phyloP scores from a whole-genome alignment of 2,797 vertebrate species.

The Urocyon cinereoargenteus region DNA sequence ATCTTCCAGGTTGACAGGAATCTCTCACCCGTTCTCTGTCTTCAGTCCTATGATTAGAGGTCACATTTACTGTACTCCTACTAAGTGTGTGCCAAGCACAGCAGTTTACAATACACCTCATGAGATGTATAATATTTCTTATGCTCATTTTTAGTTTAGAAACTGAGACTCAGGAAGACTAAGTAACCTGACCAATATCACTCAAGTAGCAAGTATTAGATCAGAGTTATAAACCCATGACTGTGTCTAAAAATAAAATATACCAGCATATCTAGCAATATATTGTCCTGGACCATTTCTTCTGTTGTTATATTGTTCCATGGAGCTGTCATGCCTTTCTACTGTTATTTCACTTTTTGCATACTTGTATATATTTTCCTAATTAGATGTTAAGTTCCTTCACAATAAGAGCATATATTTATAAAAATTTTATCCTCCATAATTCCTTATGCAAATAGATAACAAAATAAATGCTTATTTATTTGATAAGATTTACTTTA shows the following conservation, averaged over 20 bases:
- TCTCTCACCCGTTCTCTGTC: not conserved
- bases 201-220: not conserved
- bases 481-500: slow-evolving; percentile 29
- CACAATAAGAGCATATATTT: not conserved
- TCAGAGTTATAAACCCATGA: not conserved
- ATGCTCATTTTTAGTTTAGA: slow-evolving; percentile 13
- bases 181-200: not conserved
- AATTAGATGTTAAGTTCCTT: not conserved
- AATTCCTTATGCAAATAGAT: not conserved
- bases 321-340: not conserved
- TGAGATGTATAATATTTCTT: not conserved
- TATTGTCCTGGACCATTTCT: not conserved
- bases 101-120: not conserved
- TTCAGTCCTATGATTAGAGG: not conserved
- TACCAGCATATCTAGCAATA: not conserved
- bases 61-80: not conserved
- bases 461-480: not conserved
- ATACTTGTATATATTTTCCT: not conserved
- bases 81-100: not conserved
- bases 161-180: not conserved
- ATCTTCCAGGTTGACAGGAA: not conserved
- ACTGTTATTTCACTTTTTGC: not conserved
- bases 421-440: not conserved
- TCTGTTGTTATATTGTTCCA: not conserved
- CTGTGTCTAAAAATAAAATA: not conserved